These are phyloP conservation scores for Zaprionus ornatus DNA, from an alignment of 1,140 invertebrate genomes.

Conservation along the genomic window DNA sequence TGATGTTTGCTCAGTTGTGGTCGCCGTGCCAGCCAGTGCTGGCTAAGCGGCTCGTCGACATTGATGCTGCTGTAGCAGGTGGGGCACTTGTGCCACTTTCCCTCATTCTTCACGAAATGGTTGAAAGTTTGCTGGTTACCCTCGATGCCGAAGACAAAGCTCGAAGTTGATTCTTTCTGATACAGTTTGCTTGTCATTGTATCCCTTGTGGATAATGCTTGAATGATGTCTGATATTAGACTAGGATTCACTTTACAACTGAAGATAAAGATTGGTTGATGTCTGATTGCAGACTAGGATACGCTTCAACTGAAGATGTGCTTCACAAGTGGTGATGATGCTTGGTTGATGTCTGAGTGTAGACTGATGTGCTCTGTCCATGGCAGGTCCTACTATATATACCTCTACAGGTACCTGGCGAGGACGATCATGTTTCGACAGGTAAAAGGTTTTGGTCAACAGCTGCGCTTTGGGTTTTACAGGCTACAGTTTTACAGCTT, in stretches of 20 bases:
- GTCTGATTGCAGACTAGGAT: constrained; percentile 39
- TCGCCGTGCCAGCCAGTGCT: constrained; percentile 55
- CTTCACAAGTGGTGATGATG: too few species aligned
- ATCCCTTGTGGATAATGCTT: too few species aligned
- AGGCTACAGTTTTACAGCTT: too few species aligned
- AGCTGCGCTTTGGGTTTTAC: constrained; percentile 32
- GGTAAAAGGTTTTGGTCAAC: constrained; percentile 29
- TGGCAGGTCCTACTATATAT: constrained; percentile 31
- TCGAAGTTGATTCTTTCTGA: constrained; percentile 53
- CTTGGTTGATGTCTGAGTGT: background rate
- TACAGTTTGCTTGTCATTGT: constrained; percentile 23
- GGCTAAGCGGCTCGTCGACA: constrained; percentile 61
- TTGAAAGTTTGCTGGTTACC: constrained; percentile 49
- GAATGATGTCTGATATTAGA: too few species aligned
- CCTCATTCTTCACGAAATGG: constrained; percentile 51
- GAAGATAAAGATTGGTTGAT: too few species aligned
- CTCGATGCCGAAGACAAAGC: constrained; percentile 56
- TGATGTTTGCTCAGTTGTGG: constrained; percentile 57
- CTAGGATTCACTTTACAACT: too few species aligned
- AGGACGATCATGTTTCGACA: background rate
- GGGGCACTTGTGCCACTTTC: constrained; percentile 53
- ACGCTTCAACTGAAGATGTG: constrained; percentile 9
- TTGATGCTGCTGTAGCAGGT: constrained; percentile 61
- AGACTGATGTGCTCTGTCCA: constrained; percentile 36
- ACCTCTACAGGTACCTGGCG: constrained; percentile 22